These are phyloP conservation scores for Hirundichthys speculiger DNA, from an alignment of 2,113 vertebrate species.

Conservation along the genomic window DNA sequence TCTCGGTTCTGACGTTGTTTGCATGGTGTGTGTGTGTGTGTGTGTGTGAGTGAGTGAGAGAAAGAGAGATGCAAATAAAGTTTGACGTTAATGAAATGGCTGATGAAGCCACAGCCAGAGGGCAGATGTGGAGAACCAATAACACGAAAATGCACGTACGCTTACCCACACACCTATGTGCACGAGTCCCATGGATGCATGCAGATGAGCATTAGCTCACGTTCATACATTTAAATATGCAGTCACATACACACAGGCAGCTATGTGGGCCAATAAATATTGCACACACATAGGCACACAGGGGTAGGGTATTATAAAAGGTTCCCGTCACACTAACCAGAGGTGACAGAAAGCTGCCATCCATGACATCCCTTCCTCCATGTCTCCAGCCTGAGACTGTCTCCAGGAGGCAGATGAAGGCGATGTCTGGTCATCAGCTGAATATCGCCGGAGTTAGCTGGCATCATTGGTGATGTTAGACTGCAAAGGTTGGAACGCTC, in stretches of 20 bases:
- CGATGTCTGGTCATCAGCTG: background rate
- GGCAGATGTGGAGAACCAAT: constrained; percentile 30
- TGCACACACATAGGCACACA: constrained; percentile 10
- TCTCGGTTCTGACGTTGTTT: too few relatives aligned
- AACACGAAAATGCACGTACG: constrained; percentile 14
- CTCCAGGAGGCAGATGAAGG: constrained; percentile 3
- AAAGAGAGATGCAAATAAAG: constrained; percentile 56
- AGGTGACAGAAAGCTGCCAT: constrained; percentile 45
- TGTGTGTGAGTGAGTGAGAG: background rate
- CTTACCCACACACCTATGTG: constrained; percentile 2
- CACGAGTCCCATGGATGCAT: background rate
- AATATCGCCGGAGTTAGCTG: background rate
- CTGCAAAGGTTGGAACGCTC: background rate
- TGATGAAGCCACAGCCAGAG: constrained; percentile 70
- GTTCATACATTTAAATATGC: background rate
- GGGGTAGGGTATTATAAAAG: constrained; percentile 33
- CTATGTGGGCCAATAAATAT: background rate
- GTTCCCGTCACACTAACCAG: constrained; percentile 15
- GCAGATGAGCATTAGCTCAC: background rate
- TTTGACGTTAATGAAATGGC: constrained; percentile 78
- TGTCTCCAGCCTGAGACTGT: constrained; percentile 1
- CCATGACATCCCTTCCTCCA: constrained; percentile 8
- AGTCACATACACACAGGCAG: background rate
- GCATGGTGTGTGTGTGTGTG: background rate
- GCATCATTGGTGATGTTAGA: background rate